Conservation (phyloP, 2,888 invertebrate genomes). For the Drosophila prolongata region DNA sequence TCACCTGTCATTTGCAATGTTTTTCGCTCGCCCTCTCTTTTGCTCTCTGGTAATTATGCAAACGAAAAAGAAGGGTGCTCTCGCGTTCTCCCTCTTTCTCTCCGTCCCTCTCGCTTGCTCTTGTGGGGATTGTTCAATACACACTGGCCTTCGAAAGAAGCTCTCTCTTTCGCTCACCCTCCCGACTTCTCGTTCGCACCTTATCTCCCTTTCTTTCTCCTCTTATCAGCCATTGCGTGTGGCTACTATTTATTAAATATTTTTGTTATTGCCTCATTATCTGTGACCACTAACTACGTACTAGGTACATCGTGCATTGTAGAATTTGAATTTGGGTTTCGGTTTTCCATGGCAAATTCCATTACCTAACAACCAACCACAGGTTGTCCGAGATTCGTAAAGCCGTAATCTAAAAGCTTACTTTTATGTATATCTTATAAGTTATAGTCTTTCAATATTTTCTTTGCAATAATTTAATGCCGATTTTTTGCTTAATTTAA, state of each 20-base stretch:
- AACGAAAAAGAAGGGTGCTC: constrained; percentile 38
- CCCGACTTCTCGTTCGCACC: constrained; percentile 3
- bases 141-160: constrained; percentile 46
- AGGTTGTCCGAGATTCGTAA: constrained; percentile 8
- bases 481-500: too few species aligned
- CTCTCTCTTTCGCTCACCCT: constrained; percentile 7
- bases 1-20: constrained; percentile 79
- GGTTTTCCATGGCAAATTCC: constrained; percentile 55
- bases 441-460: too few species aligned
- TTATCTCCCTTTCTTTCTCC: constrained; percentile 4
- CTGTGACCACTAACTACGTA: constrained; percentile 60
- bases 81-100: constrained; percentile 3
- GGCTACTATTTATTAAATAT: constrained; percentile 64
- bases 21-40: constrained; percentile 53
- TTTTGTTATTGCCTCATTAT: constrained; percentile 53
- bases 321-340: constrained; percentile 20
- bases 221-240: constrained; percentile 67
- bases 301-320: constrained; percentile 15
- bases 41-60: constrained; percentile 39
- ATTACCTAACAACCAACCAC: constrained; percentile 26
- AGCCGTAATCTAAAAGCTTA: constrained; percentile 1
- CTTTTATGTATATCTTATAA: neutral
- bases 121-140: constrained; percentile 43
- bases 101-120: constrained; percentile 13
- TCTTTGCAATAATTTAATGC: too few species aligned